Evolutionary conservation across 23 tunicate genomes (phyloP), one percentile per base, ranked within the genome.

Genomic region (Botrylloides violaceus): DNA sequence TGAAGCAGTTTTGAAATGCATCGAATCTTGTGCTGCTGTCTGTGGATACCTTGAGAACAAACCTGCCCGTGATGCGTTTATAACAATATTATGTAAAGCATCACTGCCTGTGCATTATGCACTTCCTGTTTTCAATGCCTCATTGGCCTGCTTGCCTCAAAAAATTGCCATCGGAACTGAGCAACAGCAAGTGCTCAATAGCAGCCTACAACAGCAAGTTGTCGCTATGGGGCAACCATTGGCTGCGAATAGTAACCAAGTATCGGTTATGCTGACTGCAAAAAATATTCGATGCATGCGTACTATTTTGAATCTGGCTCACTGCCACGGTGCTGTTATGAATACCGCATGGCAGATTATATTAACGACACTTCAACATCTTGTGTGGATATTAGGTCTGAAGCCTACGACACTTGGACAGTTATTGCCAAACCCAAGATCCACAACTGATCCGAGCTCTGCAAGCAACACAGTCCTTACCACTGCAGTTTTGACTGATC

Each of bases 241-340:
- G 7, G 83, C 87, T 3, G 53, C 37, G 27, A 73, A 27, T 28
- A 72, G 39, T 39, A 64, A 59, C 34, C 34, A 70, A 23, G 37
- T 57, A 27, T 83, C 91, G 15, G 97, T 90, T 21, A 21, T 87
- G 27, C 75, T 90, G 28, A 90, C 97, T 20, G 84, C 90, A 24
- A 90, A 90, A 70, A 90, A 90, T 75, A 78, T 90, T 6, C 90
- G 83, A 61, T 90, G 97, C 79, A 90, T 90, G 97, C 59, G 81
- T 34, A 79, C 83, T 0, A 73, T 90, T 36, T 34, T 90, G 19
- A 90, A 83, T 38, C 65, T 90, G 23, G 89, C 97, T 4, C 73
- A 75, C 34, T 72, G 77, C 25, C 81, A 90, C 73, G 97, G 97
- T 2, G 59, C 89, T 28, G 61, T 78, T 26, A 78, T 90, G 80